Percentiles rank a stretch among this genome's conserved stretches.
phyloP scores from a whole-genome alignment of 2,888 invertebrate genomes.

The Sipunculus nudus region DNA sequence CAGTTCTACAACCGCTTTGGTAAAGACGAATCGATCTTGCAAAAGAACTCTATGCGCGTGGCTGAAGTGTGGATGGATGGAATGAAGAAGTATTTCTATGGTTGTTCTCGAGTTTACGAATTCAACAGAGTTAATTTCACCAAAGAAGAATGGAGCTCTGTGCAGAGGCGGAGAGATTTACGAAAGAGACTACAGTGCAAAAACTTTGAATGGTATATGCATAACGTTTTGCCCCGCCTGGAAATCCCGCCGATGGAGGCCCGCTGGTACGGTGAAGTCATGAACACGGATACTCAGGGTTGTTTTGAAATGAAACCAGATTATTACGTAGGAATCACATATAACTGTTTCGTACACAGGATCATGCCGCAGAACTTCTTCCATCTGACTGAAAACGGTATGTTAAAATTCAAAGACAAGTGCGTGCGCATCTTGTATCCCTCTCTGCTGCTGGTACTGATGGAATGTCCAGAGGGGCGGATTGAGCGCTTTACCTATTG shows the following conservation, averaged over 20 bases:
- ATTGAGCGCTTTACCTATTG: too few relatives aligned
- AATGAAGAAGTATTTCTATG: constrained; percentile 41
- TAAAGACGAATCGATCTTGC: constrained; percentile 33
- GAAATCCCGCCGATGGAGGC: constrained; percentile 34
- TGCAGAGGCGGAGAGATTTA: constrained; percentile 72
- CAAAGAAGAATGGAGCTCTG: constrained; percentile 29
- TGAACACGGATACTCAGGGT: constrained; percentile 5
- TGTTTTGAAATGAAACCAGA: constrained; percentile 14
- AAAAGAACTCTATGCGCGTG: constrained; percentile 45
- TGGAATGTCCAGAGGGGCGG: too few relatives aligned
- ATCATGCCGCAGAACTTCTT: constrained; percentile 26
- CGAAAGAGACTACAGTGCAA: constrained; percentile 84
- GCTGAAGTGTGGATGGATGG: constrained; percentile 47
- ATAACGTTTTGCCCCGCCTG: constrained; percentile 84
- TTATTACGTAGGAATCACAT: constrained; percentile 22
- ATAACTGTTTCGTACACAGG: constrained; percentile 14
- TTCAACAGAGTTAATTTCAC: constrained; percentile 34
- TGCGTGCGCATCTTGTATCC: background rate
- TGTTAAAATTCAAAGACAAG: too few relatives aligned
- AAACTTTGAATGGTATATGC: constrained; percentile 92
- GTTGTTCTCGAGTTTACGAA: constrained; percentile 31
- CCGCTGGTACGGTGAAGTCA: constrained; percentile 18
- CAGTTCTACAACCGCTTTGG: constrained; percentile 42
- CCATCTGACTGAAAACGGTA: too few relatives aligned
- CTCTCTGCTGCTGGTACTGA: background rate